Conservation (phyloP, 2,888 invertebrate genomes). For the Acleris laterana region DNA sequence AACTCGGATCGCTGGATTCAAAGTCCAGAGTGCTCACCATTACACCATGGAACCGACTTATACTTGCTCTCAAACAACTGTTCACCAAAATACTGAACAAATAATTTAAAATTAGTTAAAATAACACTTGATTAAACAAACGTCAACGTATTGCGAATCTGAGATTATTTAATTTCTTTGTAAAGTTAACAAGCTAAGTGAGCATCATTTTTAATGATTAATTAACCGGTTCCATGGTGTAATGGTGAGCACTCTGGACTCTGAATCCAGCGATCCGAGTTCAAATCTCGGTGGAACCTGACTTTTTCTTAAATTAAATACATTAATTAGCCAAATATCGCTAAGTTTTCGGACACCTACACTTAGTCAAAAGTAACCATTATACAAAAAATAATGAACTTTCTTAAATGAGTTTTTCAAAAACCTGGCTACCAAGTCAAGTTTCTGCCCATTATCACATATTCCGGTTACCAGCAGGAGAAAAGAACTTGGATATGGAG, state of each 20-base stretch:
- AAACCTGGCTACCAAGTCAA: too few relatives aligned
- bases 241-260: conserved; percentile 89
- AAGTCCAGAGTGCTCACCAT: conserved; percentile 87
- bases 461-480: too few relatives aligned
- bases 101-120: too few relatives aligned
- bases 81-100: not conserved
- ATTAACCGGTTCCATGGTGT: conserved; percentile 77
- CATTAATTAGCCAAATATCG: too few relatives aligned
- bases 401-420: too few relatives aligned
- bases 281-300: conserved; percentile 91
- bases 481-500: too few relatives aligned
- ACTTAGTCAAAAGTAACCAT: too few relatives aligned
- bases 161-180: not conserved
- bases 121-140: not conserved
- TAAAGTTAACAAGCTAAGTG: not conserved
- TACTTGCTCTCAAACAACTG: not conserved
- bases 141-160: too few relatives aligned
- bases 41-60: conserved; percentile 57
- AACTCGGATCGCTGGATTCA: conserved; percentile 88
- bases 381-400: too few relatives aligned
- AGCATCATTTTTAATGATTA: not conserved
- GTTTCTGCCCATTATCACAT: too few relatives aligned
- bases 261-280: conserved; percentile 91
- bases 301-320: too few relatives aligned
- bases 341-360: too few relatives aligned